Base-by-base conservation (phyloP, 2,888 invertebrate genomes). In the Drosophila neutralis region DNA sequence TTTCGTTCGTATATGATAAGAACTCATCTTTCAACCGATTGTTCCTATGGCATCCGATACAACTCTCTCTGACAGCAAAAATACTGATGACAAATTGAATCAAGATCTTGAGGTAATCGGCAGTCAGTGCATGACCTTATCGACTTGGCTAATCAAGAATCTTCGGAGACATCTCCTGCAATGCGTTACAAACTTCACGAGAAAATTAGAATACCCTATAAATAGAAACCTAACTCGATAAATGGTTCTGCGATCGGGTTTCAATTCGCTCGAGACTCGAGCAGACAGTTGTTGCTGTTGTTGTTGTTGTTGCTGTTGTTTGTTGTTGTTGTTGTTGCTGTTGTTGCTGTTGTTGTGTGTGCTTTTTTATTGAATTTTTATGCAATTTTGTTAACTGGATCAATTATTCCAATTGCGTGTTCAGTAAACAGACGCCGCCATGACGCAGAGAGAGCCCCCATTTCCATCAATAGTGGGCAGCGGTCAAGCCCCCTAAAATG, bases 381-480 rank as follows among this genome's bases (percentile, higher is more conserved):
- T 90, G 87, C 89, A 90, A 88, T 90, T 90, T 86, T 80, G 82
- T 90, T 88, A 88, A 88, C 88, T 88, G 78, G 89, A 90, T 88
- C 90, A 88, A 88, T 88, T 88, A 90, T 82, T 87, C 78, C 63
- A 87, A 90, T 88, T 83, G 89, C 89, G 89, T 88, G 89, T 73
- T 89, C 81, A 70, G 87, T 89, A 90, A 86, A 90, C 88, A 86
- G 80, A 69, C 72, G 61, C 64, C 69, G 72, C 65, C 71, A 59
- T 73, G 82, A 75, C 80, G 76, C 79, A 78, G 64, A 63, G 42
- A 56, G 38, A 38, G 56, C 27, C 24, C 18, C 53, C 56, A 56
- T 54, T 18, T 54, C 15, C 70, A 78, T 78, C 80, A 70, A 78
- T 78, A 69, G 73, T 67, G 70, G 51, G 52, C 66, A 70, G 56